Conservation (phyloP, 2,888 invertebrate genomes). For the Acronicta leporina region DNA sequence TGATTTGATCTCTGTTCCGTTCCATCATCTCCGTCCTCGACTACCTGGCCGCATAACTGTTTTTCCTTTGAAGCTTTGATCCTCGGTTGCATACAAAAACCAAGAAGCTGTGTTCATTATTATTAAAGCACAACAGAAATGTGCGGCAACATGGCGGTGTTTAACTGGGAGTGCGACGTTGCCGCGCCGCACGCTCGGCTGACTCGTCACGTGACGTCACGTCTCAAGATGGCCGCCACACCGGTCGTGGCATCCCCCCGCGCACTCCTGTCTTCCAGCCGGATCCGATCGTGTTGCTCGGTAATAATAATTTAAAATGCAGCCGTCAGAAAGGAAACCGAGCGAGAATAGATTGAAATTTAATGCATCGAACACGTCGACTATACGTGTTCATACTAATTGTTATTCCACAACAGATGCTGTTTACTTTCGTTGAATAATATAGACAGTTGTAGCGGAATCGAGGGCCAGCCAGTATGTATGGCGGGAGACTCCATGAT, state of each 20-base stretch:
- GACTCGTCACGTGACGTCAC: slow-evolving; percentile 89
- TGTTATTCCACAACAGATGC: slow-evolving; percentile 84
- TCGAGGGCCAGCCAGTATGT: slow-evolving; percentile 69
- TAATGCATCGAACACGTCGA: slow-evolving; percentile 81
- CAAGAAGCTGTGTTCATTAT: slow-evolving; percentile 78
- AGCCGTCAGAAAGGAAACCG: slow-evolving; percentile 85
- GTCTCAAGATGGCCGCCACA: slow-evolving; percentile 89
- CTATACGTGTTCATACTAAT: slow-evolving; percentile 78
- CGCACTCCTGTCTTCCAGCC: slow-evolving; percentile 81
- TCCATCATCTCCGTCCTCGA: slow-evolving; percentile 66
- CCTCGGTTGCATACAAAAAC: slow-evolving; percentile 81
- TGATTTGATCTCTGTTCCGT: slow-evolving; percentile 61
- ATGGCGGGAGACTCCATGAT: slow-evolving; percentile 66
- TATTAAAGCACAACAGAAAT: slow-evolving; percentile 80
- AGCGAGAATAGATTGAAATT: slow-evolving; percentile 87
- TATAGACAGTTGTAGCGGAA: slow-evolving; percentile 76
- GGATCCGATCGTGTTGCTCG: slow-evolving; percentile 80
- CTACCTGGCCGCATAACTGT: slow-evolving; percentile 86
- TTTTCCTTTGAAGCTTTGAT: slow-evolving; percentile 80
- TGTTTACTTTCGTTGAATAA: slow-evolving; percentile 87
- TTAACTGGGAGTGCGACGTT: slow-evolving; percentile 76
- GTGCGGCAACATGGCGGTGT: slow-evolving; percentile 79
- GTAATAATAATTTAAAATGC: slow-evolving; percentile 86
- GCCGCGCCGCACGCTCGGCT: slow-evolving; percentile 83
- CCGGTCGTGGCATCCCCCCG: slow-evolving; percentile 78